Conservation (phyloP, 2,888 invertebrate genomes). For the Julus scandinavius region DNA sequence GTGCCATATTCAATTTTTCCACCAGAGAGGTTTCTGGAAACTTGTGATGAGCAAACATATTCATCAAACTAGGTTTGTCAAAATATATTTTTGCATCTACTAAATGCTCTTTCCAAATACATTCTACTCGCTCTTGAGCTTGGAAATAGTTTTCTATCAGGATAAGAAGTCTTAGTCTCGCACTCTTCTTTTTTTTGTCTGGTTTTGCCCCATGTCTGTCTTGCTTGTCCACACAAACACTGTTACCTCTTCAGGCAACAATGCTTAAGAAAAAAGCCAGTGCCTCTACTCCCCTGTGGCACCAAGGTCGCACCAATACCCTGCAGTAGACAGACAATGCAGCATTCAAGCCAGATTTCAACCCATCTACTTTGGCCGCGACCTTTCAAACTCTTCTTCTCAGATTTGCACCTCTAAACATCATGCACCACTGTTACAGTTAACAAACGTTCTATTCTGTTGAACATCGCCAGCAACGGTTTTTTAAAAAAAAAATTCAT, state of each 20-base stretch:
- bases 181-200: constrained; percentile 50
- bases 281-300: constrained; percentile 56
- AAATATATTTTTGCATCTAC: no score
- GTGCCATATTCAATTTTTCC: no score
- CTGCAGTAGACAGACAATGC: constrained; percentile 54
- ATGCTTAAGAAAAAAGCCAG: constrained; percentile 57
- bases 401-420: constrained; percentile 44
- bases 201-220: constrained; percentile 47
- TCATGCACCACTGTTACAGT: constrained; percentile 47
- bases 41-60: no score
- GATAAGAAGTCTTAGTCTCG: constrained; percentile 31
- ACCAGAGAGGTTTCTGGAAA: no score
- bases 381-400: constrained; percentile 43
- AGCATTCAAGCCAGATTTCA: constrained; percentile 51
- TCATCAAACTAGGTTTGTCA: no score
- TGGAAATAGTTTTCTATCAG: not conserved
- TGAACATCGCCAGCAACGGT: constrained; percentile 21
- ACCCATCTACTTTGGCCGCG: constrained; percentile 28
- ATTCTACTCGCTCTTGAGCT: not conserved
- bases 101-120: not conserved
- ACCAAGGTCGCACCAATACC: constrained; percentile 57
- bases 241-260: constrained; percentile 52
- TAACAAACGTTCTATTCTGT: constrained; percentile 4
- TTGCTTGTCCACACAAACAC: constrained; percentile 47
- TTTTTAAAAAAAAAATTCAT: not conserved